These are phyloP conservation scores for Psilopogon haemacephalus DNA, from an alignment of 2,113 vertebrate species.

Conservation along the genomic window DNA sequence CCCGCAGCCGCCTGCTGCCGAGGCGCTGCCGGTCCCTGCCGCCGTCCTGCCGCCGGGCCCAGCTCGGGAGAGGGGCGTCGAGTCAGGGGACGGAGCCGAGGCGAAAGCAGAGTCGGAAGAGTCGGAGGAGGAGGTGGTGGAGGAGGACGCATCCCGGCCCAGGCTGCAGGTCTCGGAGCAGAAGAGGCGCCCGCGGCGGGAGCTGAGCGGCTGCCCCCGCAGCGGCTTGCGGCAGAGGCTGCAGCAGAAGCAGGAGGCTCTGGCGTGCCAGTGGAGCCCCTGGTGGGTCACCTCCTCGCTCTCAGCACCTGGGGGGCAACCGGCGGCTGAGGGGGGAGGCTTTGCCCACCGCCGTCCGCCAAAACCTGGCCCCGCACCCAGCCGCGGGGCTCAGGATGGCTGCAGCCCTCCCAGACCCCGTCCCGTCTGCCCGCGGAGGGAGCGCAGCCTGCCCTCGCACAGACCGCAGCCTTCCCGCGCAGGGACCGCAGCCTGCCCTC, in stretches of 20 bases:
- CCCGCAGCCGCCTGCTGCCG: background rate
- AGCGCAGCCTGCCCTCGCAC: background rate
- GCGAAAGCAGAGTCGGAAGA: conserved; percentile 61
- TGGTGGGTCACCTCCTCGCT: conserved; percentile 54
- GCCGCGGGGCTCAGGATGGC: background rate
- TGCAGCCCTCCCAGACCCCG: background rate
- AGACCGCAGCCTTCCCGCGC: no score
- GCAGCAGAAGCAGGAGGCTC: conserved; percentile 67
- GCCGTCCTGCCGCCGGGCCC: background rate
- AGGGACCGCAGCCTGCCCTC: no score
- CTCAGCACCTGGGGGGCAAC: conserved; percentile 44
- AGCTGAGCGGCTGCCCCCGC: conserved; percentile 29
- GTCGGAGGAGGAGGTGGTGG: conserved; percentile 43
- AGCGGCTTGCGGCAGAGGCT: conserved; percentile 59
- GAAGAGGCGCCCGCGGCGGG: conserved; percentile 49
- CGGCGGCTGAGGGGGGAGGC: background rate
- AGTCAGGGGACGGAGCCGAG: conserved; percentile 10
- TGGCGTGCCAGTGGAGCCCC: conserved; percentile 71
- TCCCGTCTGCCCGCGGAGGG: background rate
- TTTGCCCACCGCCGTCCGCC: background rate
- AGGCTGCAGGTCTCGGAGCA: conserved; percentile 63
- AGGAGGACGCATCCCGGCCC: background rate
- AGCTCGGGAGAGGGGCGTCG: background rate
- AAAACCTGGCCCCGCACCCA: background rate
- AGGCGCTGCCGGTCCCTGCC: background rate